These are phyloP conservation scores for Drosophila albomicans DNA, from an alignment of 1,140 invertebrate species.

Conservation along the genomic window DNA sequence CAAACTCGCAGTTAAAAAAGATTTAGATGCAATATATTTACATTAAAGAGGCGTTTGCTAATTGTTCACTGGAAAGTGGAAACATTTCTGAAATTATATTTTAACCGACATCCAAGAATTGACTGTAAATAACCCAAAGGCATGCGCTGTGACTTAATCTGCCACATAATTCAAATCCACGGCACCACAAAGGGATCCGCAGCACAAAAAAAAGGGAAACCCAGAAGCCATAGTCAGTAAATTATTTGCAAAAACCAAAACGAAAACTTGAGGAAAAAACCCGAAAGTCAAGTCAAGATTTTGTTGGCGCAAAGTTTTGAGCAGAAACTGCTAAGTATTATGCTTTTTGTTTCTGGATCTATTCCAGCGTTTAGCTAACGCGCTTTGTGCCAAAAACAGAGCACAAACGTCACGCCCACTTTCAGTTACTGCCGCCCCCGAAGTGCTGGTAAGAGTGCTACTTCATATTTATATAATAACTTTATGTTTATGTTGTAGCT, in stretches of 20 bases:
- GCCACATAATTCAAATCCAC: constrained; percentile 71
- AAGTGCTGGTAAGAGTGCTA: constrained; percentile 39
- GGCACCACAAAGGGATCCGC: constrained; percentile 38
- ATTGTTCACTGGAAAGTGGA: not conserved
- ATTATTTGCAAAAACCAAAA: constrained; percentile 30
- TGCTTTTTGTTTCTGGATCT: constrained; percentile 24
- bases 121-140: constrained; percentile 69
- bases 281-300: constrained; percentile 47
- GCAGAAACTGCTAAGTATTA: constrained; percentile 13
- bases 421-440: constrained; percentile 19
- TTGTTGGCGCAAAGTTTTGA: constrained; percentile 57
- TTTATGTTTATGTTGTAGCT: constrained; percentile 81
- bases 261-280: not conserved
- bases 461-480: constrained; percentile 82
- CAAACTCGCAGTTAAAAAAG: not conserved
- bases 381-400: constrained; percentile 25
- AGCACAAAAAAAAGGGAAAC: constrained; percentile 48
- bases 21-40: not conserved
- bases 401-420: constrained; percentile 31
- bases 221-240: constrained; percentile 27
- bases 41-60: not conserved
- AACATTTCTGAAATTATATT: constrained; percentile 1
- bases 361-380: constrained; percentile 20
- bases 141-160: constrained; percentile 78
- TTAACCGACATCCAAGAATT: constrained; percentile 5